Percentiles rank a stretch among this genome's conserved stretches.
These are phyloP conservation scores for Melitaea cinxia DNA, from an alignment of 1,140 invertebrate genomes.

Conservation along the genomic window DNA sequence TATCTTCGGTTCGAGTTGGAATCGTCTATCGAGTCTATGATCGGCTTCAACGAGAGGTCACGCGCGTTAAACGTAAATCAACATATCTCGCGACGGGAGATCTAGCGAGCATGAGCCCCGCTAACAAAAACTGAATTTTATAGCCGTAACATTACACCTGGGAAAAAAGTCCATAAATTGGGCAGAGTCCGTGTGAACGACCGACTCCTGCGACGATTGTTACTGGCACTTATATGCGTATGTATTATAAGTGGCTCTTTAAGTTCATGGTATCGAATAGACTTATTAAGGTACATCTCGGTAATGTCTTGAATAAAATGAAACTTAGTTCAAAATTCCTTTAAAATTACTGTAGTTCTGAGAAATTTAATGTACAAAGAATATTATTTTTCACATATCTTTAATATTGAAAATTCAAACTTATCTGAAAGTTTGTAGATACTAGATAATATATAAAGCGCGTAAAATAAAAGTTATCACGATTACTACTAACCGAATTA, in stretches of 20 bases:
- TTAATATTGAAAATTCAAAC: no score
- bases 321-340: no score
- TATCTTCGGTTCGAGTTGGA: slow-evolving; percentile 70
- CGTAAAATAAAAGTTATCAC: no score
- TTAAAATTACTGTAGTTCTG: no score
- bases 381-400: no score
- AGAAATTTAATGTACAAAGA: no score
- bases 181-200: slow-evolving; percentile 49
- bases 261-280: not conserved
- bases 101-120: slow-evolving; percentile 70
- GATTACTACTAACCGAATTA: no score
- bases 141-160: slow-evolving; percentile 76
- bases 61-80: slow-evolving; percentile 80
- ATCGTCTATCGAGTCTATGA: slow-evolving; percentile 79
- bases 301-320: no score
- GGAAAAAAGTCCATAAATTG: slow-evolving; percentile 76
- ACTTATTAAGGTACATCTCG: no score
- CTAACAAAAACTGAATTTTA: slow-evolving; percentile 78
- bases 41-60: slow-evolving; percentile 74
- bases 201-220: slow-evolving; percentile 29
- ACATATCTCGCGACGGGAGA: slow-evolving; percentile 79
- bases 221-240: slow-evolving; percentile 17
- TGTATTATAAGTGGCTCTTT: not conserved
- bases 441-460: no score
- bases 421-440: no score